These are phyloP conservation scores for Upupa epops DNA, from an alignment of 2,113 vertebrate species.

Conservation along the genomic window DNA sequence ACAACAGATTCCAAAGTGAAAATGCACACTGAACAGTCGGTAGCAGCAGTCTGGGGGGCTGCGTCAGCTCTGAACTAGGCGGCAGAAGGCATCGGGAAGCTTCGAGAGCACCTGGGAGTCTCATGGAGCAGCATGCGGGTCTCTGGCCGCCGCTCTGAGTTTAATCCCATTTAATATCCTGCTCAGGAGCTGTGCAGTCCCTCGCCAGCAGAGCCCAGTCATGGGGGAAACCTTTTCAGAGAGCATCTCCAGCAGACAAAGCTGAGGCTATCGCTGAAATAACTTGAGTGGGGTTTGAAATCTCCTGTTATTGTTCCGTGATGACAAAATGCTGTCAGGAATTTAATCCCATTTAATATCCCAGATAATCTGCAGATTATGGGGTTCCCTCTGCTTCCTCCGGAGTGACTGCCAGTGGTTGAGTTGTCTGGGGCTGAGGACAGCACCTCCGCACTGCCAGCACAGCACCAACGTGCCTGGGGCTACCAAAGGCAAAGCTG, in stretches of 20 bases:
- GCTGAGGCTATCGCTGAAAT: not conserved
- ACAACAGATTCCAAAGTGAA: not conserved
- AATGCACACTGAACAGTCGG: not conserved
- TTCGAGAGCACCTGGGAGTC: not conserved
- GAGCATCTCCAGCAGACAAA: not conserved
- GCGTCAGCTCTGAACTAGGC: too few species aligned
- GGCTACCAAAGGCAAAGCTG: not conserved
- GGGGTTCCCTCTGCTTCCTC: not conserved
- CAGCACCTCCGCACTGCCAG: not conserved
- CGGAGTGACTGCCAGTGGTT: not conserved
- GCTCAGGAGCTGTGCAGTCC: not conserved
- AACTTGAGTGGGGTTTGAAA: not conserved
- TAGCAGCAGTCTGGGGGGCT: too few species aligned
- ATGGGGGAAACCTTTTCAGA: not conserved
- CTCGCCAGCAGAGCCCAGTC: not conserved
- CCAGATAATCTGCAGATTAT: not conserved
- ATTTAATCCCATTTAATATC: slow-evolving; percentile 6
- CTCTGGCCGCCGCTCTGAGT: not conserved
- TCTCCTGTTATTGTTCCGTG: not conserved
- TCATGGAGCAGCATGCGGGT: not conserved
- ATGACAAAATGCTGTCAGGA: not conserved
- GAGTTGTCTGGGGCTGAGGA: not conserved
- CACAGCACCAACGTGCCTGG: not conserved
- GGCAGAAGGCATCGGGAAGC: not conserved
- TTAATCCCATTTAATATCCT: too few species aligned